Evolutionary conservation across 2,113 vertebrate species (phyloP).

Genomic region (Charina bottae): DNA sequence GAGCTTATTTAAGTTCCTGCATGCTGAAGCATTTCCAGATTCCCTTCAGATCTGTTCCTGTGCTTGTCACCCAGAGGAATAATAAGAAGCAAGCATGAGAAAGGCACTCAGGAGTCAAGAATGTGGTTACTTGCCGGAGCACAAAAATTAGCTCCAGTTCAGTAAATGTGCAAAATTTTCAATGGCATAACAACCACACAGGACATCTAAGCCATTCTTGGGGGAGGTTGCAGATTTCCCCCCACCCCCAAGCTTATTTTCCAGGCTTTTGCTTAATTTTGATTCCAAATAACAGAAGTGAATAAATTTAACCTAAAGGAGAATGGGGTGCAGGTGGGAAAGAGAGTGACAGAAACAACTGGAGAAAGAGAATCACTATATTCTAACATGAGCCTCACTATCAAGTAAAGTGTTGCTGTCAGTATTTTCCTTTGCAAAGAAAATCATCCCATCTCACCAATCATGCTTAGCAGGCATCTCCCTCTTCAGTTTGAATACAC

Average conservation of each 20-base stretch:
- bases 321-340: conserved; percentile 1
- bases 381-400: conserved; percentile 4
- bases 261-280: conserved; percentile 57
- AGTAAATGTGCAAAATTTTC: conserved; percentile 56
- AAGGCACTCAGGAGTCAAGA: conserved; percentile 21
- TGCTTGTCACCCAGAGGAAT: conserved; percentile 38
- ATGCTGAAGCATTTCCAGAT: conserved; percentile 2
- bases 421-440: neutral
- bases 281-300: conserved; percentile 60
- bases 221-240: conserved; percentile 50
- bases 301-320: conserved; percentile 42
- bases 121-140: conserved; percentile 57
- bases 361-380: neutral
- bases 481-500: conserved; percentile 15
- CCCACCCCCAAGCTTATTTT: conserved; percentile 35
- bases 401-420: neutral
- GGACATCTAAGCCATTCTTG: conserved; percentile 60
- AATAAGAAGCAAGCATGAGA: conserved; percentile 45
- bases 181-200: conserved; percentile 62
- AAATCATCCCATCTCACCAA: conserved; percentile 31
- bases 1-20: conserved; percentile 22
- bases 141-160: conserved; percentile 59
- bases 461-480: conserved; percentile 48
- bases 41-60: neutral
- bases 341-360: neutral